Conservation (phyloP, 2,888 invertebrate species). For the Anodontia alba region DNA sequence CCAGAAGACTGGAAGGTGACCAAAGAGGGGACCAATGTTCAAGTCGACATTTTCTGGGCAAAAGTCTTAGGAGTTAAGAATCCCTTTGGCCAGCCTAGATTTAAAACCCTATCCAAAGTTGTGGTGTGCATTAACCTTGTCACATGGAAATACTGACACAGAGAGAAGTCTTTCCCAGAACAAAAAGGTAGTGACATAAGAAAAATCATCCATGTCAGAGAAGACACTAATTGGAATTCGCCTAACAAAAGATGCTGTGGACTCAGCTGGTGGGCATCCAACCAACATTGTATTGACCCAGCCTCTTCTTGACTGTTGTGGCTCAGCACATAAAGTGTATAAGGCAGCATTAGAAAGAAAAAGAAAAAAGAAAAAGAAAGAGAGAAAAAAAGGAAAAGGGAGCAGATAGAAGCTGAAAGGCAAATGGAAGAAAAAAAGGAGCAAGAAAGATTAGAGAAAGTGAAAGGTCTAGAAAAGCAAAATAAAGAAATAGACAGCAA, state of each 20-base stretch:
- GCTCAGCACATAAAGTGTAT: neutral
- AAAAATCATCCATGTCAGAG: slow-evolving; percentile 43
- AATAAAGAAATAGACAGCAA: no score
- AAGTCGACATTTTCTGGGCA: slow-evolving; percentile 26
- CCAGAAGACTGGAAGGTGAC: neutral
- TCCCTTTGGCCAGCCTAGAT: slow-evolving; percentile 22
- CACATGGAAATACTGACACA: slow-evolving; percentile 27
- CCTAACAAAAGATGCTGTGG: slow-evolving; percentile 34
- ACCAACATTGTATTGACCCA: neutral
- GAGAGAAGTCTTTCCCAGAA: no score
- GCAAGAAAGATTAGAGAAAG: slow-evolving; percentile 9
- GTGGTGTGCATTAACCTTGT: slow-evolving; percentile 27
- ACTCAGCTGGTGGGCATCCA: slow-evolving; percentile 21
- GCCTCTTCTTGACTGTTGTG: neutral
- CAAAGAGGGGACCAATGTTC: neutral
- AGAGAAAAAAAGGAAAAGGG: neutral
- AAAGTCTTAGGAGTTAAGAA: neutral
- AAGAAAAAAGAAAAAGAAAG: neutral
- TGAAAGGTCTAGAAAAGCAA: neutral
- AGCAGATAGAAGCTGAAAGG: slow-evolving; percentile 2
- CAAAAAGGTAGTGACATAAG: slow-evolving; percentile 31
- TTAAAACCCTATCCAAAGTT: slow-evolving; percentile 28
- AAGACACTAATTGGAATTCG: slow-evolving; percentile 42
- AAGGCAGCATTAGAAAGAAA: neutral
- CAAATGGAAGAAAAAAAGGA: neutral